Evolutionary conservation across 30 jellyfish, hydroid and myxozoan species (phyloP), one percentile per base, ranked within the genome.

Genomic region (Haliclystus octoradiatus): DNA sequence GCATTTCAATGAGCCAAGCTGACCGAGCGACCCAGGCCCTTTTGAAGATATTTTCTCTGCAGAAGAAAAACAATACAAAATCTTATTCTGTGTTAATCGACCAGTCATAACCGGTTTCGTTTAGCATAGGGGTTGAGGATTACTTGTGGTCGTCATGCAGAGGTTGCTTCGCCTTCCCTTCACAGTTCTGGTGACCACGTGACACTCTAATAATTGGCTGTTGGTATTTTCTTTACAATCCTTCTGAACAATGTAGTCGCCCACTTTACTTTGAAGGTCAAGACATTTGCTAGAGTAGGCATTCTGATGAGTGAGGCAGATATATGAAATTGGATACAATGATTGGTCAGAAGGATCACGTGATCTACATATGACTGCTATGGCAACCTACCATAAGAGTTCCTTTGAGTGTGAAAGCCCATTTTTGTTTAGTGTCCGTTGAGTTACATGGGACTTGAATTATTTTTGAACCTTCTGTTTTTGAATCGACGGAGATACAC

Each of bases 351-450:
- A n/a, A 47, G 13, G 15, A 13, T 47, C n/a, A 9, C 60, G n/a
- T 47, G 60, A 47, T 13, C 60, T 47, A 47, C n/a, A 47, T n/a
- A 47, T n/a, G 13, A 47, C n/a, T n/a, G n/a, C n/a, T n/a, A n/a
- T n/a, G n/a, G n/a, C n/a, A n/a, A n/a, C n/a, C 64, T 70, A 88
- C 97, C 25, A 88, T 76, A 50, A 88, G 75, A 12, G 75, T 72
- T 51, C 97, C 97, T 52, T 80, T 76, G 23, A 88, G 84, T 0
- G 97, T 51, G 81, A 72, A 82, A 1, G 97, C 76, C 97, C 97
- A 88, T 70, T 88, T 76, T 49, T 88, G 97, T 28, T 69, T 67
- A 13, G 82, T 81, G 52, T 88, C 97, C 34, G 94, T 88, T 49
- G 47, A 33, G 61, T 88, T 88, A 52, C 97, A 88, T 3, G 88